Conservation (phyloP, 2,113 vertebrate genomes). For the Sorex fumeus region DNA sequence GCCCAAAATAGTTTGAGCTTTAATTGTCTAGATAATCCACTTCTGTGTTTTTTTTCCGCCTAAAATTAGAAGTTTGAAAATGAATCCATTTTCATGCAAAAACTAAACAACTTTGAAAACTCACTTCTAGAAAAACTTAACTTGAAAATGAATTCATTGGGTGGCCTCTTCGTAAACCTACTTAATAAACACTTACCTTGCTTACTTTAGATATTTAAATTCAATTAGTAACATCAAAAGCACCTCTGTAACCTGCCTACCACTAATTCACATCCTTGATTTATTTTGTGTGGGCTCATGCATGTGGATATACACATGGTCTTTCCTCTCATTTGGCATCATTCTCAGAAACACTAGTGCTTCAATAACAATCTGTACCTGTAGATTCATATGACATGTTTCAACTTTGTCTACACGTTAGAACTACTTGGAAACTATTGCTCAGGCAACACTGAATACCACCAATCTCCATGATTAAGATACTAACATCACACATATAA, state of each 20-base stretch:
- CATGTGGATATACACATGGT: neutral
- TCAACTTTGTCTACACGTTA: neutral
- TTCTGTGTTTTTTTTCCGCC: conserved; percentile 77
- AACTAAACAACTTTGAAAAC: conserved; percentile 71
- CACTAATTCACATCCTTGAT: neutral
- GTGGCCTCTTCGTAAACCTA: conserved; percentile 49
- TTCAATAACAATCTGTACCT: neutral
- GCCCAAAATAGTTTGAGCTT: conserved; percentile 78
- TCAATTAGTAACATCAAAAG: conserved; percentile 54
- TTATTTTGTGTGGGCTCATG: neutral
- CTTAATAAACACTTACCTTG: conserved; percentile 38
- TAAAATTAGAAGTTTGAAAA: conserved; percentile 80
- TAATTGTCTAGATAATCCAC: conserved; percentile 83
- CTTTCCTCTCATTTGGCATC: neutral
- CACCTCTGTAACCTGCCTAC: neutral
- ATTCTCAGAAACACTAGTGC: neutral
- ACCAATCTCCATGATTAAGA: neutral
- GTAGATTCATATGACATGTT: neutral
- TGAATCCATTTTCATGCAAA: conserved; percentile 73
- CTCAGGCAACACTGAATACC: neutral
- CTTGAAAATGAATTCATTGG: conserved; percentile 59
- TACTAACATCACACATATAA: neutral
- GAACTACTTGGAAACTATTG: neutral
- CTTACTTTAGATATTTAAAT: conserved; percentile 44
- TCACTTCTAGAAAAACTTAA: conserved; percentile 62